Evolutionary conservation across 1,140 invertebrate species (phyloP).

Genomic region (Cepaea nemoralis): DNA sequence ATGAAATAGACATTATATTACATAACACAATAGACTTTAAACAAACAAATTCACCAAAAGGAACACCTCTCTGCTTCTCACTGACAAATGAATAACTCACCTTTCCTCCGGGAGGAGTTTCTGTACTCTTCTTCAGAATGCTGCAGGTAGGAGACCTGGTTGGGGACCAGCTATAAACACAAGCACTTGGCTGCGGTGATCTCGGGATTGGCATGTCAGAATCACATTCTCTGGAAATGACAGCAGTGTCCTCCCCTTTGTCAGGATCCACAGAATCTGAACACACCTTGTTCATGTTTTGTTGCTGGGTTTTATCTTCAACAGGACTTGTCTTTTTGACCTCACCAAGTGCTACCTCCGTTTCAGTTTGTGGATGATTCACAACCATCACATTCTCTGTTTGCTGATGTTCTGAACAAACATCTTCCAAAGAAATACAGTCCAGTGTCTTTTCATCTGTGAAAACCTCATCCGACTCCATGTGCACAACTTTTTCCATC

Average conservation of each 20-base stretch:
- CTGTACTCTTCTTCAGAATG: constrained; percentile 26
- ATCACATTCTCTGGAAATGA: neutral
- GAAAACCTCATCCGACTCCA: neutral
- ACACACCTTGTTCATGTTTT: neutral
- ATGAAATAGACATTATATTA: no score
- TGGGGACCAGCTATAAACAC: constrained; percentile 33
- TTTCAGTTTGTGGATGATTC: neutral
- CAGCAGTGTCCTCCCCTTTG: neutral
- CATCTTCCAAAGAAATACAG: neutral
- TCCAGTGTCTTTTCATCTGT: neutral
- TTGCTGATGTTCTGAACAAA: neutral
- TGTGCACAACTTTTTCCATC: neutral
- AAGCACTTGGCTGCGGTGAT: neutral
- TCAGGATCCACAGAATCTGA: neutral
- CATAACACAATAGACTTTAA: no score
- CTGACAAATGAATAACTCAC: neutral
- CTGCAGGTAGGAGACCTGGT: constrained; percentile 26
- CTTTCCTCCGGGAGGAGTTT: constrained; percentile 23
- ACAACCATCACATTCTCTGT: neutral
- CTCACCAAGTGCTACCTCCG: neutral
- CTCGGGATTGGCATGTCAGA: neutral
- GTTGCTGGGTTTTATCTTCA: neutral
- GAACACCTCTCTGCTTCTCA: no score
- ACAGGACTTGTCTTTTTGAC: neutral
- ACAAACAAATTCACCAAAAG: no score